Percentiles rank a stretch among this genome's conserved stretches.
Conservation (phyloP, 2,797 vertebrate genomes). For the Myiotriccus ornatus region DNA sequence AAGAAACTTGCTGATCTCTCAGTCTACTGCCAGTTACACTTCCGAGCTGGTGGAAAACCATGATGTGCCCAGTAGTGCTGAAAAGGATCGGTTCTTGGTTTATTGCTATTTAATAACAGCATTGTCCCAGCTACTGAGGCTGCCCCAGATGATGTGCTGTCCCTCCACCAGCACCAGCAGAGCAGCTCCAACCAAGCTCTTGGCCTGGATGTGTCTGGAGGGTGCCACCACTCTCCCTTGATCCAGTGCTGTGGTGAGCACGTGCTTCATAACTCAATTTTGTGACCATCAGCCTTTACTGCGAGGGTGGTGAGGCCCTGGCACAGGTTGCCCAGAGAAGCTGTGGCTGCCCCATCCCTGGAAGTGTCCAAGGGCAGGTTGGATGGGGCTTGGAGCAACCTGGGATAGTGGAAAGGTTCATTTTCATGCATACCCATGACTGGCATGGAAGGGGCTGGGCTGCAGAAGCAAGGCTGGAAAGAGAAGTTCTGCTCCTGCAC, state of each 20-base stretch:
- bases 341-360: not conserved
- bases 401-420: not conserved
- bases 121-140: rapidly evolving
- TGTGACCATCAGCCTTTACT: not conserved
- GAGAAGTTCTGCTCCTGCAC: not conserved
- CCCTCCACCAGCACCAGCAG: not conserved
- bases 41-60: not conserved
- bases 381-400: not conserved
- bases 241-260: rapidly evolving
- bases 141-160: not conserved
- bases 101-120: not conserved
- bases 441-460: not conserved
- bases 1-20: not conserved
- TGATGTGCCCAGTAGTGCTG: not conserved
- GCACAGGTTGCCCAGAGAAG: not conserved
- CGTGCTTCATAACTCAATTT: rapidly evolving
- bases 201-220: not conserved
- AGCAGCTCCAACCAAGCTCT: not conserved
- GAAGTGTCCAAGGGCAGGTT: not conserved
- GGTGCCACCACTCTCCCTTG: rapidly evolving
- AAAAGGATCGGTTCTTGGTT: not conserved
- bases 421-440: rapidly evolving
- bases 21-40: rapidly evolving
- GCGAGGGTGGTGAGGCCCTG: not conserved
- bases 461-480: not conserved